These are phyloP conservation scores for Pagetopsis macropterus DNA, from an alignment of 2,797 vertebrate genomes.

Conservation along the genomic window DNA sequence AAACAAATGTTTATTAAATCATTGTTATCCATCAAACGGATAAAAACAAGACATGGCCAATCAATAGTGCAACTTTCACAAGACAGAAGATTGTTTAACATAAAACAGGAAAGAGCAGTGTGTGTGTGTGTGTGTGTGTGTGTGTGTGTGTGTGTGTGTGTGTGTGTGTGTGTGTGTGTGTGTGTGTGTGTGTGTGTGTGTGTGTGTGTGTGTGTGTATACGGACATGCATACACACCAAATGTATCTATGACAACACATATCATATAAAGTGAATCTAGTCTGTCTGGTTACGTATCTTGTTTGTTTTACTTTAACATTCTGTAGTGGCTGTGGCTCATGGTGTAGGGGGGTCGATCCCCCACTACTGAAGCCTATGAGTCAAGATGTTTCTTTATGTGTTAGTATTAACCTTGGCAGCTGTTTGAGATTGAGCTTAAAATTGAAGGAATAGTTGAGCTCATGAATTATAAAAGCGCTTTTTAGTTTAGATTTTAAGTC, in stretches of 20 bases:
- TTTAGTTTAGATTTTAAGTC: too few species aligned
- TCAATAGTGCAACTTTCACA: slow-evolving; percentile 55
- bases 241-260: not conserved
- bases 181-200: too few species aligned
- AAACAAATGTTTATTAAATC: slow-evolving; percentile 67
- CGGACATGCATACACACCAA: not conserved
- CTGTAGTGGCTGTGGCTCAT: not conserved
- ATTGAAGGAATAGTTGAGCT: too few species aligned
- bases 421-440: too few species aligned
- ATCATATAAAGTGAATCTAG: not conserved
- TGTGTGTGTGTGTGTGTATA: too few species aligned
- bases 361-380: too few species aligned
- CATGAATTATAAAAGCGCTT: too few species aligned
- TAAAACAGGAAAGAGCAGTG: slow-evolving; percentile 33
- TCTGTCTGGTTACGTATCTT: not conserved
- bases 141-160: too few species aligned
- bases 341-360: too few species aligned
- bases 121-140: not conserved
- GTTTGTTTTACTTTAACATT: slow-evolving; percentile 4
- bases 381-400: too few species aligned
- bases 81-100: slow-evolving; percentile 55
- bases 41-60: slow-evolving; percentile 54
- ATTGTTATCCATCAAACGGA: slow-evolving; percentile 43
- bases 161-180: too few species aligned
- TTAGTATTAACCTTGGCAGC: too few species aligned